Percentiles rank a stretch among this genome's conserved stretches.
Conservation (phyloP, 2,113 vertebrate genomes). For the Sclerurus mexicanus region DNA sequence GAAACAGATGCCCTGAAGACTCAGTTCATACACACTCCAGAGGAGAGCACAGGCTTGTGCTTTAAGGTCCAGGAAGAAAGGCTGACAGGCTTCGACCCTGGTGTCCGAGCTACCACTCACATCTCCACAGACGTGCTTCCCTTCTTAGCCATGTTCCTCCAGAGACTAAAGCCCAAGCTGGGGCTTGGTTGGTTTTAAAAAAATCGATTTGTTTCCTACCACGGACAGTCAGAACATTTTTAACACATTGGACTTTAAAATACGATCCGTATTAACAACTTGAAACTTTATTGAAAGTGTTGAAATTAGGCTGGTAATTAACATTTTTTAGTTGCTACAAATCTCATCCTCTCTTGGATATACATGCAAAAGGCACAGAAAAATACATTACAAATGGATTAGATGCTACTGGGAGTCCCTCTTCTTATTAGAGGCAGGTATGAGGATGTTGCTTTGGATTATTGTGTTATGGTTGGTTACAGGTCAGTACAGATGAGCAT, state of each 20-base stretch:
- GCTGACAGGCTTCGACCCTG: background rate
- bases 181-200: background rate
- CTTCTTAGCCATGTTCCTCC: background rate
- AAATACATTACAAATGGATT: background rate
- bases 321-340: background rate
- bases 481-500: rapidly evolving
- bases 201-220: background rate
- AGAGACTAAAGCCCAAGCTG: background rate
- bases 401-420: background rate
- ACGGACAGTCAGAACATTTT: background rate
- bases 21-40: background rate
- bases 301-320: background rate
- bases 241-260: background rate
- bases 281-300: background rate
- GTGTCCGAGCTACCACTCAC: background rate
- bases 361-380: background rate
- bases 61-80: background rate
- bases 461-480: background rate
- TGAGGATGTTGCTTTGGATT: background rate
- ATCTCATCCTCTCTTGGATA: background rate
- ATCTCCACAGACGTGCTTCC: rapidly evolving
- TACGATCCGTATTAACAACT: background rate
- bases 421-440: background rate
- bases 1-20: background rate
- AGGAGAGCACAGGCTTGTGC: background rate